Conservation (phyloP, 1,140 invertebrate genomes). For the Galendromus occidentalis region DNA sequence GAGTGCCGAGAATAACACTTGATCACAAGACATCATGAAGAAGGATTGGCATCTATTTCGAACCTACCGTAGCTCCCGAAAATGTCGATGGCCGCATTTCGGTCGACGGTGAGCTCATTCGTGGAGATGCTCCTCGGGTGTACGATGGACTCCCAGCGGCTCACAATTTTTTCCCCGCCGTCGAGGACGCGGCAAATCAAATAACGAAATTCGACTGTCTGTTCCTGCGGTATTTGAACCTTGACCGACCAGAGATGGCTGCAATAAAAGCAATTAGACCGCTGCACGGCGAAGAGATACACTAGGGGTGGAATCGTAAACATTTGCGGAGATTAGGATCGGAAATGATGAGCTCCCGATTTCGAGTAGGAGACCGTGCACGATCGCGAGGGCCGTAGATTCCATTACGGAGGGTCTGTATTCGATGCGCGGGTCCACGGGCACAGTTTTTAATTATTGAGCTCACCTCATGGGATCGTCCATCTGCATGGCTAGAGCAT, state of each 20-base stretch:
- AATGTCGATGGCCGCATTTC: slow-evolving; percentile 14
- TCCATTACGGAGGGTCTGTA: too few species aligned
- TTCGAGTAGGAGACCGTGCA: neutral
- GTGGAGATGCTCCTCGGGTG: slow-evolving; percentile 39
- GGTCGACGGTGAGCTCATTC: slow-evolving; percentile 17
- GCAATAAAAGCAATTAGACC: neutral
- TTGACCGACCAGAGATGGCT: slow-evolving; percentile 24
- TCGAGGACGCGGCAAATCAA: slow-evolving; percentile 42
- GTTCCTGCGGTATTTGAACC: slow-evolving; percentile 37
- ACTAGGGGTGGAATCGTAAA: neutral
- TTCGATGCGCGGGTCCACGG: too few species aligned
- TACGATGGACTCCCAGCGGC: slow-evolving; percentile 62
- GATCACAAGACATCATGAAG: too few species aligned
- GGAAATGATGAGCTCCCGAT: neutral
- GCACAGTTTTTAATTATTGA: too few species aligned
- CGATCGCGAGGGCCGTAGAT: too few species aligned
- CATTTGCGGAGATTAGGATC: slow-evolving; percentile 6
- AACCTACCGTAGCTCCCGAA: slow-evolving; percentile 27
- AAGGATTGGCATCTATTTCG: too few species aligned
- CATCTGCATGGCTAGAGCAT: slow-evolving; percentile 22
- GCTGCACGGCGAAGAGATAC: slow-evolving; percentile 13
- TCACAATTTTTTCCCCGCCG: slow-evolving; percentile 36
- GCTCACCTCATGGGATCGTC: slow-evolving; percentile 17
- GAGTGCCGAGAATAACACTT: too few species aligned
- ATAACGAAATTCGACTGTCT: slow-evolving; percentile 52